A percentile compares a stretch with the other conserved stretches of the same genome.
Evolutionary conservation across 2,797 vertebrate genomes (phyloP).

Genomic region (Brotula barbata): DNA sequence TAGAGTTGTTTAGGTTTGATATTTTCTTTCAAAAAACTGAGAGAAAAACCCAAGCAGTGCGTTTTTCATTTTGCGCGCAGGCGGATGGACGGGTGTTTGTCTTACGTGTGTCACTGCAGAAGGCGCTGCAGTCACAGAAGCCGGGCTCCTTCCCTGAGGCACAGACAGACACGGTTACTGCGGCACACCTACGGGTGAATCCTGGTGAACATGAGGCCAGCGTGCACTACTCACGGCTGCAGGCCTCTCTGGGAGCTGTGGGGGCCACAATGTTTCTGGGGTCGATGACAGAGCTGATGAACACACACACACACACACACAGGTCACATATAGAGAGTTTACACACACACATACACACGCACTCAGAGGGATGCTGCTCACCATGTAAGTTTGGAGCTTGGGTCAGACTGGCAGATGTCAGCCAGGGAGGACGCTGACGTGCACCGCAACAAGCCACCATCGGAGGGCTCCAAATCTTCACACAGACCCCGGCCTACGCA

Average conservation of each 20-base stretch:
- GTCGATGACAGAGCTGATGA: conserved; percentile 48
- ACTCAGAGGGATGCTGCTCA: conserved; percentile 24
- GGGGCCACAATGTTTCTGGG: background rate
- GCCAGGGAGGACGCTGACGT: conserved; percentile 32
- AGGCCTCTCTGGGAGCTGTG: conserved; percentile 2
- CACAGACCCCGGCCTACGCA: conserved; percentile 53
- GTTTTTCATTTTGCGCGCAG: too few species aligned
- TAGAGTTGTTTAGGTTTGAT: too few species aligned
- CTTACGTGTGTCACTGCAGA: conserved; percentile 63
- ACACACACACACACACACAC: background rate
- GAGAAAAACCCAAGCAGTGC: too few species aligned
- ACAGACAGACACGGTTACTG: conserved; percentile 27
- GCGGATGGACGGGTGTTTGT: background rate
- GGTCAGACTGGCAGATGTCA: conserved; percentile 38
- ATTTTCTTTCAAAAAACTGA: too few species aligned
- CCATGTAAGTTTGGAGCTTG: conserved; percentile 35
- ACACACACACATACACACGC: background rate
- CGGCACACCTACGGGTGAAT: conserved; percentile 9
- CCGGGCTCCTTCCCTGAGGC: conserved; percentile 33
- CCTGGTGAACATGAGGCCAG: background rate
- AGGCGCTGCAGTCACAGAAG: conserved; percentile 60
- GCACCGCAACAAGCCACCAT: conserved; percentile 48
- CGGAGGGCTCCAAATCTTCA: conserved; percentile 21
- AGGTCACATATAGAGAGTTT: background rate
- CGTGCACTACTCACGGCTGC: conserved; percentile 57